phyloP scores from a whole-genome alignment of 2,113 vertebrate genomes.

The Lasiurus cinereus region DNA sequence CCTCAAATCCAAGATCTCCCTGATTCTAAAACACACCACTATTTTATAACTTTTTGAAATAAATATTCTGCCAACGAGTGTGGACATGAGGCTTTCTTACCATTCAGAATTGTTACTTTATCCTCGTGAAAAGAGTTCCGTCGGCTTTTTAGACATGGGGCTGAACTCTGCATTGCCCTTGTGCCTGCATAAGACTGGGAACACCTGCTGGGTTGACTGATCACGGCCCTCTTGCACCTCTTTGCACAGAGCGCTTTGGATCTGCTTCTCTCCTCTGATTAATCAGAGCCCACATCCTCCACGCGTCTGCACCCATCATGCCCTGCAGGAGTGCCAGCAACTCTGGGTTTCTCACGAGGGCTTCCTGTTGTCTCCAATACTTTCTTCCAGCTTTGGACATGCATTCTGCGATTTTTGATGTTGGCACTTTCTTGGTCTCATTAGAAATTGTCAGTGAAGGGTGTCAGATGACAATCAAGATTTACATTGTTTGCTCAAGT shows the following conservation, averaged over 20 bases:
- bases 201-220: background rate
- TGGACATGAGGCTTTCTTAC: background rate
- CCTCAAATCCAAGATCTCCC: background rate
- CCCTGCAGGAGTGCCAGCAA: background rate
- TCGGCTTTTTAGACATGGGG: background rate
- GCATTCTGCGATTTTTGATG: too few species aligned
- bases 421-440: background rate
- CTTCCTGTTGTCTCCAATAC: background rate
- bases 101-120: background rate
- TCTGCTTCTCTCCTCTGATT: background rate
- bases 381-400: background rate
- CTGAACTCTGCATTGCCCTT: background rate
- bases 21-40: background rate
- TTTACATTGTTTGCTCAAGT: background rate
- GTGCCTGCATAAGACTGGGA: background rate
- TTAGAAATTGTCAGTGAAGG: background rate
- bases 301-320: rapidly evolving
- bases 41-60: background rate
- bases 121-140: background rate
- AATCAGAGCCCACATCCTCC: rapidly evolving
- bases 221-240: background rate
- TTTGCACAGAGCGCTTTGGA: rapidly evolving
- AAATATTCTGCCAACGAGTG: background rate
- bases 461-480: background rate
- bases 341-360: rapidly evolving